phyloP scores from a whole-genome alignment of 2,888 invertebrate genomes.

The Caenorhabditis japonica region DNA sequence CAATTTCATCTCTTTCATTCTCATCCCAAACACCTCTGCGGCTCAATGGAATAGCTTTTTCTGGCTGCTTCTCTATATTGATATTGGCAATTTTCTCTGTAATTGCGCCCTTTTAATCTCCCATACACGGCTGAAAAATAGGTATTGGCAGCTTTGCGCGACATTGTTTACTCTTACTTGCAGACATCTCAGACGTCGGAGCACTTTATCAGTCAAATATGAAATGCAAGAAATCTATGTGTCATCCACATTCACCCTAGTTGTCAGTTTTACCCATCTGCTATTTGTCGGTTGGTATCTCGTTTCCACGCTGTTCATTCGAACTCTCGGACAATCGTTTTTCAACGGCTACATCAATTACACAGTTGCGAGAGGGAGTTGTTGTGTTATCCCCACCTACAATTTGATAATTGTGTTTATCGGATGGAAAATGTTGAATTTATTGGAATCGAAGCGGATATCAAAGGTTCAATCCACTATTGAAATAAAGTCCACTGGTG shows the following conservation, averaged over 20 bases:
- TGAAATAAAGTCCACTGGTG: slow-evolving; percentile 19
- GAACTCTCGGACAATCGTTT: slow-evolving; percentile 21
- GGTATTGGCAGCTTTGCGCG: background rate
- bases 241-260: slow-evolving; percentile 33
- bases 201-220: slow-evolving; percentile 24
- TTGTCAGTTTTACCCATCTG: slow-evolving; percentile 32
- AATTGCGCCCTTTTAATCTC: slow-evolving; percentile 9
- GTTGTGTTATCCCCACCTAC: slow-evolving; percentile 23
- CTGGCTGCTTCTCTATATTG: slow-evolving; percentile 24
- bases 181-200: slow-evolving; percentile 15
- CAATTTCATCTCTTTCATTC: slow-evolving; percentile 24
- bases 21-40: slow-evolving; percentile 24
- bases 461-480: slow-evolving; percentile 14
- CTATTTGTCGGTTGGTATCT: slow-evolving; percentile 38
- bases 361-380: slow-evolving; percentile 34
- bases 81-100: slow-evolving; percentile 17
- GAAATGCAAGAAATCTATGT: slow-evolving; percentile 31
- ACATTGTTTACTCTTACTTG: background rate
- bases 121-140: slow-evolving; percentile 13
- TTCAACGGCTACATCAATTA: slow-evolving; percentile 33
- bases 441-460: slow-evolving; percentile 5
- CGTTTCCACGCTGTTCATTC: slow-evolving; percentile 9
- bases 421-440: slow-evolving; percentile 1
- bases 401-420: slow-evolving; percentile 33
- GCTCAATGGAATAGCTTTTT: slow-evolving; percentile 14